Evolutionary conservation across 2,888 invertebrate species (phyloP).

Genomic region (Hemicrepidius hirtus): DNA sequence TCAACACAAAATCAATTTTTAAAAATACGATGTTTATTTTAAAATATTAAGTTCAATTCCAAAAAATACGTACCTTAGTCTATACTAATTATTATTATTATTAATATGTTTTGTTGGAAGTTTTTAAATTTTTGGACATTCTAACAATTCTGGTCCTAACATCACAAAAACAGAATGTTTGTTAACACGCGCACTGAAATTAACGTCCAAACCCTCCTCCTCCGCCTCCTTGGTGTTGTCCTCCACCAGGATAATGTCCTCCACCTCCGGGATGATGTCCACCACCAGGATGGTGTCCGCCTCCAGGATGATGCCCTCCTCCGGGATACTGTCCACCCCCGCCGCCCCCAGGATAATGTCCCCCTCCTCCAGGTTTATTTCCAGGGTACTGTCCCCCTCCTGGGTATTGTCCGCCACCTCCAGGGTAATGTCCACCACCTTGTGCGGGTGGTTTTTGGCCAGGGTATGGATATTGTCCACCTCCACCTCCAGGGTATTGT

Average conservation of each 20-base stretch:
- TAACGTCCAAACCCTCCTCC: background rate
- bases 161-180: no score
- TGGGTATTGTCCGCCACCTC: constrained; percentile 7
- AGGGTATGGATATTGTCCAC: constrained; percentile 52
- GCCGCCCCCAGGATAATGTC: constrained; percentile 53
- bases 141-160: no score
- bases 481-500: constrained; percentile 50
- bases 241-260: background rate
- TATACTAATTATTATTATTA: no score
- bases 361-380: constrained; percentile 53
- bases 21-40: no score
- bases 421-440: constrained; percentile 35
- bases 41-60: no score
- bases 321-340: constrained; percentile 37
- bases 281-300: background rate
- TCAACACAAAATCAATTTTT: no score
- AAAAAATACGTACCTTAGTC: no score
- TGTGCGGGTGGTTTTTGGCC: constrained; percentile 51
- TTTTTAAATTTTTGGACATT: no score
- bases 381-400: constrained; percentile 29
- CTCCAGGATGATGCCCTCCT: background rate
- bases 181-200: background rate
- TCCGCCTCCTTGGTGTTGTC: constrained; percentile 1
- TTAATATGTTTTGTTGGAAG: no score
- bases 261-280: constrained; percentile 31